Percentiles rank a stretch among this genome's conserved stretches.
phyloP scores from a whole-genome alignment of 2,113 vertebrate genomes.

The Strix uralensis region DNA sequence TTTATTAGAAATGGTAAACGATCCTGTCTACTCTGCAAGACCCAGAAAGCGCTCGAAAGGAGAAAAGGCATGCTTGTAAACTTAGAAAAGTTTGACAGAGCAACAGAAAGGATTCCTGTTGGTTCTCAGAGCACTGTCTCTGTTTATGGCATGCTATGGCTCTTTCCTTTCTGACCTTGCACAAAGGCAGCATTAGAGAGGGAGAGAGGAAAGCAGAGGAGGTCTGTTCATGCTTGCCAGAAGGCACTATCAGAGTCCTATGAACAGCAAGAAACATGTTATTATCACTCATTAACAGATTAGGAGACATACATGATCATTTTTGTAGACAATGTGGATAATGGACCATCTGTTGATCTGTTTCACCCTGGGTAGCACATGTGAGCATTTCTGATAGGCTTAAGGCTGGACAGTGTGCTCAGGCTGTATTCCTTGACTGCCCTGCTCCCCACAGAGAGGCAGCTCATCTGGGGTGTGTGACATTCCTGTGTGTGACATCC shows the following conservation, averaged over 20 bases:
- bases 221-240: neutral
- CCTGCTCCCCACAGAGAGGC: neutral
- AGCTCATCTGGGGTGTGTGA: neutral
- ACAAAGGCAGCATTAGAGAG: neutral
- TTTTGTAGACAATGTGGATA: neutral
- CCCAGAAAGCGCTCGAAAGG: neutral
- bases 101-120: neutral
- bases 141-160: rapidly evolving
- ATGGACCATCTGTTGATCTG: neutral
- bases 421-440: neutral
- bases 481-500: neutral
- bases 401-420: neutral
- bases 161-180: neutral
- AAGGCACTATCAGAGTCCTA: neutral
- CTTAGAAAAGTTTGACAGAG: neutral
- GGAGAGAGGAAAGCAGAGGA: neutral
- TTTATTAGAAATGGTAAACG: neutral
- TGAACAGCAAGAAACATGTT: neutral
- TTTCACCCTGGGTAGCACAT: neutral
- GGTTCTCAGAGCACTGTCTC: neutral
- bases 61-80: neutral
- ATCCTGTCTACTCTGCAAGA: neutral
- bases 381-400: neutral
- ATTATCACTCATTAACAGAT: neutral
- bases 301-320: neutral